phyloP scores from a whole-genome alignment of 1,140 invertebrate genomes.

The Formica selysi region DNA sequence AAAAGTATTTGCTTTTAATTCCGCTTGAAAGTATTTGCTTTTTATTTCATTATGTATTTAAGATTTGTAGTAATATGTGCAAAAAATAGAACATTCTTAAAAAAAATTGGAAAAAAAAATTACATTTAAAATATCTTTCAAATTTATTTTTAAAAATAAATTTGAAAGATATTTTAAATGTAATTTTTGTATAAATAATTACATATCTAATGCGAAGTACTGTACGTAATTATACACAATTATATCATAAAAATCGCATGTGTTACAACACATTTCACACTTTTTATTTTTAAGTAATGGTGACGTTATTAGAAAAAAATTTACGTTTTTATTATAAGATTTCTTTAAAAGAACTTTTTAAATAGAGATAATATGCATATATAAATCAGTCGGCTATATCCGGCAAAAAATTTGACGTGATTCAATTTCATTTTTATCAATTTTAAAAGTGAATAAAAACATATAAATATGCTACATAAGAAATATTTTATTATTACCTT shows the following conservation, averaged over 20 bases:
- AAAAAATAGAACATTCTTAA: background rate
- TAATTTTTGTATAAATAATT: background rate
- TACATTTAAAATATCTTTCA: background rate
- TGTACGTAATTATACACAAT: background rate
- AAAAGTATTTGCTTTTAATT: slow-evolving; percentile 19
- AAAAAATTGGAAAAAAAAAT: background rate
- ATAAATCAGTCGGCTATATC: background rate
- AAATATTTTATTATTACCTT: slow-evolving; percentile 21
- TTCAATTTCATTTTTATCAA: slow-evolving; percentile 25
- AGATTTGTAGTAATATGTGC: background rate
- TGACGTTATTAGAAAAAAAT: slow-evolving; percentile 2
- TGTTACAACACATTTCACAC: background rate
- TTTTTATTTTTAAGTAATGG: background rate
- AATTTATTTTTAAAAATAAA: too few relatives aligned
- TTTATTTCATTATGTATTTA: background rate
- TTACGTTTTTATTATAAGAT: slow-evolving; percentile 22
- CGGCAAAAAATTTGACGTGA: background rate
- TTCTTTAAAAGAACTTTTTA: background rate
- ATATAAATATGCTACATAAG: background rate
- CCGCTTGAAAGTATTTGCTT: background rate
- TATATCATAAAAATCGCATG: slow-evolving; percentile 24
- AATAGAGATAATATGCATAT: background rate
- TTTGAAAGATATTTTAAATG: background rate
- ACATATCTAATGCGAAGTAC: background rate
- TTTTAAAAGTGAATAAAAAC: slow-evolving; percentile 36